Conservation (phyloP, 2,888 invertebrate species). For the Actias luna region DNA sequence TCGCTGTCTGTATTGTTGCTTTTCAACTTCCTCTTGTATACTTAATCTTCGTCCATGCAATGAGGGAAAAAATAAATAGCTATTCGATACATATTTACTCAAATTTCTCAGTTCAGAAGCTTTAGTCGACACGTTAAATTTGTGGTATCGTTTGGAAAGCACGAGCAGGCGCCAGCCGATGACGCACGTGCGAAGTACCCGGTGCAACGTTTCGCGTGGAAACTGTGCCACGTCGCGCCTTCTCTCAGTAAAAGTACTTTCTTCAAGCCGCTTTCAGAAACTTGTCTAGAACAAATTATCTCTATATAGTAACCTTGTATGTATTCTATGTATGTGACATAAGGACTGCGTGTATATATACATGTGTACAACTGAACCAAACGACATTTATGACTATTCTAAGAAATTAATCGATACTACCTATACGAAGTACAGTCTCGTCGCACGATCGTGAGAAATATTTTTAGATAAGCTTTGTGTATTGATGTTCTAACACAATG, state of each 20-base stretch:
- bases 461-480: constrained; percentile 25
- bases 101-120: constrained; percentile 45
- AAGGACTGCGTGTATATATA: constrained; percentile 54
- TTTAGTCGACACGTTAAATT: constrained; percentile 48
- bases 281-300: constrained; percentile 71
- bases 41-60: no score
- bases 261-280: constrained; percentile 79
- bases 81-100: constrained; percentile 39
- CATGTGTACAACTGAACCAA: constrained; percentile 63
- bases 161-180: constrained; percentile 39
- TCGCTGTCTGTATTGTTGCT: no score
- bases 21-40: no score
- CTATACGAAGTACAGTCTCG: constrained; percentile 33
- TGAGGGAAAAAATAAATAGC: not conserved
- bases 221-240: constrained; percentile 73
- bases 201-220: constrained; percentile 58
- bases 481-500: not conserved
- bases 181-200: constrained; percentile 31
- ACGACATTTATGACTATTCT: constrained; percentile 52
- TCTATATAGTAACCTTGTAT: constrained; percentile 70
- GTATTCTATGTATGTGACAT: constrained; percentile 57
- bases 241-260: constrained; percentile 80
- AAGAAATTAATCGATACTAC: constrained; percentile 60
- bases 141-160: constrained; percentile 62
- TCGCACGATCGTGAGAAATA: constrained; percentile 41